Base-by-base conservation (phyloP, 2,888 invertebrate genomes). In the Parnassius glacialis region DNA sequence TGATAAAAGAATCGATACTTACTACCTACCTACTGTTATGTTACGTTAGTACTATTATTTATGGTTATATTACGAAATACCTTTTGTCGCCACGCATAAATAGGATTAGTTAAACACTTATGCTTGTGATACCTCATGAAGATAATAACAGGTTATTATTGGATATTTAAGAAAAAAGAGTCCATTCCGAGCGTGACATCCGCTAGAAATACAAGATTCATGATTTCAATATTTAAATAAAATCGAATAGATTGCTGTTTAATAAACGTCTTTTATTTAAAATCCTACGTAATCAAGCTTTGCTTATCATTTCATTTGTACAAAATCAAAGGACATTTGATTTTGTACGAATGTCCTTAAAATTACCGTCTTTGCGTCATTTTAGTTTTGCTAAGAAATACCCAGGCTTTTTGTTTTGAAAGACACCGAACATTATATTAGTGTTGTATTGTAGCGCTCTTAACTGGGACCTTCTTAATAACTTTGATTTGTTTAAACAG, bases 161-260 rank as follows among this genome's bases (percentile, higher is more conserved):
- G 16, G 44, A 52, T 44, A 52, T 20, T 45, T 44, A 41, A 25
- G 13, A 47, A 59, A 5, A 44, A 60, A 9, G 48, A 51, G 25
- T 57, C 11, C 57, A 57, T 62, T 62, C 43, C 57, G 53, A 44
- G 5, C 53, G 48, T 43, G 42, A 43, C 42, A 45, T 52, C 25
- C 47, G 47, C 50, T 50, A 34, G 13, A 12, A 51, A 51, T 51
- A 59, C 41, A 47, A 58, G n/a, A 52, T 56, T 56, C 50, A 51
- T 53, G n/a, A 34, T 57, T 59, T 59, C 47, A 16, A 56, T 45
- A 41, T 63, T 59, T 41, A 52, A 56, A 55, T 63, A 59, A 63
- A 58, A 54, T 54, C 50, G 58, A 63, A 58, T 61, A 61, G 60
- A 60, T 64, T 45, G 57, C 57, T 64, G 60, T 61, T 64, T n/a